Percentiles rank a stretch among this genome's conserved stretches.
Evolutionary conservation across 2,888 invertebrate genomes (phyloP).

Genomic region (Pseudolycoriella hygida): DNA sequence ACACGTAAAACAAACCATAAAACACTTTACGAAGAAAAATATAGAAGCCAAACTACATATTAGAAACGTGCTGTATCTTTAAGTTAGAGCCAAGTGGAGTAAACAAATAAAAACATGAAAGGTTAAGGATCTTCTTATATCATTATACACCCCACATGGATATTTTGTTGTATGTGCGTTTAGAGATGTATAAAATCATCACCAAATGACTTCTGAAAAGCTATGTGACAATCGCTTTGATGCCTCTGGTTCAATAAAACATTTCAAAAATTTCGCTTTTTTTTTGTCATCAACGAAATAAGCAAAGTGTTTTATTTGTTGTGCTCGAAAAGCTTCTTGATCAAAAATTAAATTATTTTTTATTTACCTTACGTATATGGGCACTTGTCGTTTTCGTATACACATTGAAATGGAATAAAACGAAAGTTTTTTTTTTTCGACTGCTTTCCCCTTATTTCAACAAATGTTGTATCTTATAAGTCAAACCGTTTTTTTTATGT

Average conservation of each 20-base stretch:
- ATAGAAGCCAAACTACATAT: constrained; percentile 2
- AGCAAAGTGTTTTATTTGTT: not conserved
- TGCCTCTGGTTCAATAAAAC: too few relatives aligned
- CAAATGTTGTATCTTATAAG: not conserved
- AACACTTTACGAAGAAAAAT: not conserved
- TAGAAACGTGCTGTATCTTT: constrained; percentile 4
- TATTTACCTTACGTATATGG: not conserved
- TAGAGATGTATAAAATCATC: too few relatives aligned
- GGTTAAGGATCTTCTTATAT: not conserved
- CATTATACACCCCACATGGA: too few relatives aligned
- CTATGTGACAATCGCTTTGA: too few relatives aligned
- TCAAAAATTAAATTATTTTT: constrained; percentile 1
- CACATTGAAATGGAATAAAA: too few relatives aligned
- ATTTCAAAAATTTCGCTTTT: not conserved
- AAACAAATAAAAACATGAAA: not conserved
- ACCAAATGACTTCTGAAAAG: too few relatives aligned
- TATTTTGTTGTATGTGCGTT: too few relatives aligned
- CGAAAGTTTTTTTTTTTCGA: too few relatives aligned
- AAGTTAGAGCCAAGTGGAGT: not conserved
- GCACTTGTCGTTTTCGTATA: too few relatives aligned
- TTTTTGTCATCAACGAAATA: not conserved
- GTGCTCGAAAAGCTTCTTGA: not conserved
- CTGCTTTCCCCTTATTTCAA: too few relatives aligned
- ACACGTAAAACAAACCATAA: constrained; percentile 1
- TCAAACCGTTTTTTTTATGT: not conserved